Evolutionary conservation across 2,113 vertebrate species (phyloP), one percentile per base, ranked within the genome.

Genomic region (Bufo bufo): DNA sequence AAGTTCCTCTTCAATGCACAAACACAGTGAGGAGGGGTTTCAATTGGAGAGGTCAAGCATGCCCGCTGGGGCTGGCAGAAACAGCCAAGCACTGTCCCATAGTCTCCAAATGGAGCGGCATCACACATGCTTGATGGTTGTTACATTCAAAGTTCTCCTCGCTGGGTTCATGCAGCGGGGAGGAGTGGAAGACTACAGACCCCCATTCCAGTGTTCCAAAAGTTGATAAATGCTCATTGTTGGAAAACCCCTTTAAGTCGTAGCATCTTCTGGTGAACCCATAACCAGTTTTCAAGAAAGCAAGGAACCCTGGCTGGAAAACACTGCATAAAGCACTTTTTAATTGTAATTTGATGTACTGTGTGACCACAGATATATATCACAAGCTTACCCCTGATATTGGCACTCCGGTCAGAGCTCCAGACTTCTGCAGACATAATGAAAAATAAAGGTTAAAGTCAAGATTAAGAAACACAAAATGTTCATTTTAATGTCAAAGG

Each of bases 371-470:
- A 71, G n/a, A 8, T 43, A 43, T 3, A 16, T 10, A 50, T 49
- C 6, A 20, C 50, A 19, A 86, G 91, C 96, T 97, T 95, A 99
- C 98, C 96, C 98, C 98, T 16, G 98, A 99, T 93, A 99, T 97
- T 13, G 98, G 98, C 85, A 99, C 94, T 89, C 97, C 97, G 90
- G 95, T 95, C 77, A 99, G 95, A 83, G 95, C 94, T 87, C 96
- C 94, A 84, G 96, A 96, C 93, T 96, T 97, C 98, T 99, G 93
- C 89, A 90, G 92, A 92, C 90, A 90, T 43, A 90, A 89, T 91
- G 91, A 91, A 91, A 65, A 33, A 65, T n/a, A 65, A 43, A 65
- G 49, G 16, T 11, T 6, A 79, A 4, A 8, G 71, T 74, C 5
- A 47, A 47, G 13, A 47, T 17, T 49, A 50, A 20, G 17, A 17